Evolutionary conservation across 2,113 vertebrate species (phyloP).

Genomic region (Peucedramus taeniatus): DNA sequence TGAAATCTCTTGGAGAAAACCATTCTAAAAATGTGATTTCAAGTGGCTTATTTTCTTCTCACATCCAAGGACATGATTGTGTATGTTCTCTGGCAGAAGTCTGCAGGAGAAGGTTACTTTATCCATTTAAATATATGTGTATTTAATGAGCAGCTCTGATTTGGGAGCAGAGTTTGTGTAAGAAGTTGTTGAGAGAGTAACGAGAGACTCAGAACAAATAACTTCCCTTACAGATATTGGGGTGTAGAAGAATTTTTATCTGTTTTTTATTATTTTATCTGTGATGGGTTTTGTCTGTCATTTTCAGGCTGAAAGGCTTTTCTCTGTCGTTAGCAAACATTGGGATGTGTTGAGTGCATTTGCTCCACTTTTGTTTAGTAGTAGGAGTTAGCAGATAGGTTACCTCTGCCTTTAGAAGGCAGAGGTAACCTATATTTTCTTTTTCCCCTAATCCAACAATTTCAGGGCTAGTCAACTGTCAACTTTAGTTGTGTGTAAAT

Average conservation of each 20-base stretch:
- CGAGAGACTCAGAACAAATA: not conserved
- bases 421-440: not conserved
- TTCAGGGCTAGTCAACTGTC: slow-evolving; percentile 31
- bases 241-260: not conserved
- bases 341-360: not conserved
- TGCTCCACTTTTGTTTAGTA: not conserved
- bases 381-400: not conserved
- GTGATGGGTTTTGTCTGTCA: not conserved
- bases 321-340: accelerated
- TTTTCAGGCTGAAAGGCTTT: not conserved
- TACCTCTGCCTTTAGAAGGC: not conserved
- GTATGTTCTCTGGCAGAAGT: not conserved
- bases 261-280: not conserved
- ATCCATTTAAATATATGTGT: not conserved
- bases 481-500: slow-evolving; percentile 38
- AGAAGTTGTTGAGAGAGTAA: not conserved
- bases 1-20: not conserved
- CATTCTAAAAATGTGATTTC: not conserved
- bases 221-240: not conserved
- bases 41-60: not conserved
- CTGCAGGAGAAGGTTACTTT: not conserved
- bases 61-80: not conserved
- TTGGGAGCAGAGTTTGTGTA: not conserved
- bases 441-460: not conserved
- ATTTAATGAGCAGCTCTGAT: not conserved